Conservation (phyloP, 2,888 invertebrate genomes). For the Philereme transversata region DNA sequence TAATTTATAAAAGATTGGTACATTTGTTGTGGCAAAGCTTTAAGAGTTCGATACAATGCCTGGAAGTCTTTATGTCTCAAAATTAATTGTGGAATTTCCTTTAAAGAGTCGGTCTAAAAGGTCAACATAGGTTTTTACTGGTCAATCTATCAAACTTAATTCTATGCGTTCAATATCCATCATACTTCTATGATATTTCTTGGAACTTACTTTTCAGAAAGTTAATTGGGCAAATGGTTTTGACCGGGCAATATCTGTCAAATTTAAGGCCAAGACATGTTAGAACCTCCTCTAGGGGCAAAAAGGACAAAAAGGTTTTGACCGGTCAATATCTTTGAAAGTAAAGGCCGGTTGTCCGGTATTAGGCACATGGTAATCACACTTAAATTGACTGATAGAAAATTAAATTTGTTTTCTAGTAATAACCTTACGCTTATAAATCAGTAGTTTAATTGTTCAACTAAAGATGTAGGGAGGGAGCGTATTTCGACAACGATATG, state of each 20-base stretch:
- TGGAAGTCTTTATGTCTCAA: constrained; percentile 23
- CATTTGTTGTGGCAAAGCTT: constrained; percentile 56
- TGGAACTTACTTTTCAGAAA: neutral
- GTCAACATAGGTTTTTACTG: too few species aligned
- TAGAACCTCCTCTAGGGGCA: neutral
- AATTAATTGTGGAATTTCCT: constrained; percentile 12
- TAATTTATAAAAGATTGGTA: constrained; percentile 52
- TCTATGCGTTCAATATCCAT: too few species aligned
- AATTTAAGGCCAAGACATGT: neutral
- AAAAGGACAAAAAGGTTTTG: neutral
- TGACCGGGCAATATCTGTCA: neutral
- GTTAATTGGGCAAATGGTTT: neutral
- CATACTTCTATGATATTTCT: too few species aligned
- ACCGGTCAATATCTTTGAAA: neutral
- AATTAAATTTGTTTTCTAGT: constrained; percentile 23
- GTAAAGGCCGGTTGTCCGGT: constrained; percentile 11
- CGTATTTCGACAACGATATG: constrained; percentile 23
- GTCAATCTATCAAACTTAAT: too few species aligned
- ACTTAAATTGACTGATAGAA: constrained; percentile 36
- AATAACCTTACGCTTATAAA: constrained; percentile 45
- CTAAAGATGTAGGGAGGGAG: constrained; percentile 23
- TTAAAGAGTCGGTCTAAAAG: too few species aligned
- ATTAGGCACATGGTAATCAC: constrained; percentile 34
- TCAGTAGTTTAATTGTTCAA: constrained; percentile 51
- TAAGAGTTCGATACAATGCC: constrained; percentile 37